phyloP scores from a whole-genome alignment of 1,140 invertebrate species.

The Heliconius eleuchia region DNA sequence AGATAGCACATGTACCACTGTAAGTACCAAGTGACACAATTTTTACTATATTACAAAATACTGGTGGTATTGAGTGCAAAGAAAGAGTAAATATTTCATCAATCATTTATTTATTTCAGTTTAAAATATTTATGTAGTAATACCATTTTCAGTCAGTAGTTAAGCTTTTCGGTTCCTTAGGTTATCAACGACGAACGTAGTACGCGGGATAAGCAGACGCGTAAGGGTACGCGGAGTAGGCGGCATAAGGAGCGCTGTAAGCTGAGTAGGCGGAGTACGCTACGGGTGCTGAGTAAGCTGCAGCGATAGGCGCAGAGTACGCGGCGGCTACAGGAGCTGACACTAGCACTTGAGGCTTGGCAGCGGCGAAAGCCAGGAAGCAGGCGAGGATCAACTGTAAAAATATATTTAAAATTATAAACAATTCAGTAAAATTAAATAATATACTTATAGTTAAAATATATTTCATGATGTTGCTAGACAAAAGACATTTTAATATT shows the following conservation, averaged over 20 bases:
- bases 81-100: neutral
- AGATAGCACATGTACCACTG: too few species aligned
- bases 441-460: neutral
- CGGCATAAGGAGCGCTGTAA: conserved; percentile 69
- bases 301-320: conserved; percentile 67
- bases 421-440: too few species aligned
- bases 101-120: neutral
- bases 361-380: conserved; percentile 49
- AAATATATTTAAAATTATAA: neutral
- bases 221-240: conserved; percentile 60
- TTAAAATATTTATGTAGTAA: neutral
- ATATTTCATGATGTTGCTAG: neutral
- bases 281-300: conserved; percentile 58
- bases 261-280: conserved; percentile 57
- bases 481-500: neutral
- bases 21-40: too few species aligned
- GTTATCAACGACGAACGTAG: conserved; percentile 45
- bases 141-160: neutral
- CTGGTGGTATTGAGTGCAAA: too few species aligned
- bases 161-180: neutral
- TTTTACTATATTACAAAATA: too few species aligned
- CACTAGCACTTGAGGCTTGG: conserved; percentile 40
- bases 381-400: conserved; percentile 72
- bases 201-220: conserved; percentile 62
- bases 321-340: conserved; percentile 61